Evolutionary conservation across 2,113 vertebrate species (phyloP).

Genomic region (Aptenodytes forsteri): DNA sequence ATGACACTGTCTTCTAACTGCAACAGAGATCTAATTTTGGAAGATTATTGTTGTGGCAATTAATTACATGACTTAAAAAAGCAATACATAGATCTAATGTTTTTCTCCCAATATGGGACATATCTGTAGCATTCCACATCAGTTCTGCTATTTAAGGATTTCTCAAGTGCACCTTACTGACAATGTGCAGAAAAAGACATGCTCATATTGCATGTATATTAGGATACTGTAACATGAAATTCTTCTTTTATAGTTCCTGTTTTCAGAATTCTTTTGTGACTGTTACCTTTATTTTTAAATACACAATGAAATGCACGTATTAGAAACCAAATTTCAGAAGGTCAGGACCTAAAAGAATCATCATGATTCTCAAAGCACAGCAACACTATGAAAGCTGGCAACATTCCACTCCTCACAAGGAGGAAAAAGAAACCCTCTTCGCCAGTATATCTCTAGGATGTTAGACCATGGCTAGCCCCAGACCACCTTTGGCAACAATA

Average conservation of each 20-base stretch:
- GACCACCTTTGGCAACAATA: background rate
- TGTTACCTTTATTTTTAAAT: background rate
- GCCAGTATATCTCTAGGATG: background rate
- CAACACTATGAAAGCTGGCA: background rate
- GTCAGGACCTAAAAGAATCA: background rate
- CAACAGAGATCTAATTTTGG: background rate
- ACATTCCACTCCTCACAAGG: background rate
- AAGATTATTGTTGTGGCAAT: background rate
- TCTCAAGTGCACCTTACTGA: background rate
- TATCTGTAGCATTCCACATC: background rate
- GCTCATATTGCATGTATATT: rapidly evolving
- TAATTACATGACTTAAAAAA: background rate
- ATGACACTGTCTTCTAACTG: background rate
- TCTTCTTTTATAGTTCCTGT: background rate
- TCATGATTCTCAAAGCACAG: background rate
- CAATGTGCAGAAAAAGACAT: background rate
- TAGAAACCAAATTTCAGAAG: background rate
- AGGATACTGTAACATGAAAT: background rate
- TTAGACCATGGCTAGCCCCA: background rate
- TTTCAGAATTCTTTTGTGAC: background rate
- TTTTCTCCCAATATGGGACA: background rate
- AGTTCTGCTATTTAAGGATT: background rate
- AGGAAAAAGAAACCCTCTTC: background rate
- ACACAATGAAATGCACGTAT: background rate
- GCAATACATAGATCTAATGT: background rate